phyloP scores from a whole-genome alignment of 1,140 invertebrate genomes.

The Coelopa frigida region DNA sequence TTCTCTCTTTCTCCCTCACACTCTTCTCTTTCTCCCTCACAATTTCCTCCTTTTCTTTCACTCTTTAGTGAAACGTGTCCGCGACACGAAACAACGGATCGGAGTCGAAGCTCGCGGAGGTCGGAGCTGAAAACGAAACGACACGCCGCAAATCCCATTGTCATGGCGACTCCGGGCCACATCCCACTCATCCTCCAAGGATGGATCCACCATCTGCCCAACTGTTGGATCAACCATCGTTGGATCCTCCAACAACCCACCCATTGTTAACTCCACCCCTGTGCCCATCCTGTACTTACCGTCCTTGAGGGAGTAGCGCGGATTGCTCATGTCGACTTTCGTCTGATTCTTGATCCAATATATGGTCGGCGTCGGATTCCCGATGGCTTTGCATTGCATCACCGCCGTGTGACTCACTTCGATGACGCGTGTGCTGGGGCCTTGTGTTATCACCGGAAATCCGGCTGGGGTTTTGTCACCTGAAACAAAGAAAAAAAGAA shows the following conservation, averaged over 20 bases:
- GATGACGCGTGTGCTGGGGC: slow-evolving; percentile 77
- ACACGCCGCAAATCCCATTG: background rate
- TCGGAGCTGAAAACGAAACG: background rate
- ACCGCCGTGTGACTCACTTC: slow-evolving; percentile 90
- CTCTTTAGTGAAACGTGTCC: no score
- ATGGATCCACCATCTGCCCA: background rate
- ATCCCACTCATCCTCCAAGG: background rate
- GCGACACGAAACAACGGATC: no score
- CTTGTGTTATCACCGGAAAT: slow-evolving; percentile 80
- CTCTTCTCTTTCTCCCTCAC: no score
- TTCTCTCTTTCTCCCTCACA: no score
- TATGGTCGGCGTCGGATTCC: slow-evolving; percentile 77
- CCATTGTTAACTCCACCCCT: background rate
- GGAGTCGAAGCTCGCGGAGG: background rate
- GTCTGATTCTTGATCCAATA: slow-evolving; percentile 88
- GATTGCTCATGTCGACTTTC: slow-evolving; percentile 79
- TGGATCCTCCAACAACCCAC: no score
- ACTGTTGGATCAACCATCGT: background rate
- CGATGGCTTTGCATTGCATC: slow-evolving; percentile 78
- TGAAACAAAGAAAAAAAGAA: slow-evolving; percentile 50
- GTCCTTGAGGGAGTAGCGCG: slow-evolving; percentile 74
- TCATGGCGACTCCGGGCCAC: background rate
- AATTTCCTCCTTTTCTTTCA: no score
- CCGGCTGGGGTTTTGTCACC: slow-evolving; percentile 79
- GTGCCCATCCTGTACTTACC: slow-evolving; percentile 52